Evolutionary conservation across 2,888 invertebrate species (phyloP), one percentile per base, ranked within the genome.

Genomic region (Chrysodeixis includens): DNA sequence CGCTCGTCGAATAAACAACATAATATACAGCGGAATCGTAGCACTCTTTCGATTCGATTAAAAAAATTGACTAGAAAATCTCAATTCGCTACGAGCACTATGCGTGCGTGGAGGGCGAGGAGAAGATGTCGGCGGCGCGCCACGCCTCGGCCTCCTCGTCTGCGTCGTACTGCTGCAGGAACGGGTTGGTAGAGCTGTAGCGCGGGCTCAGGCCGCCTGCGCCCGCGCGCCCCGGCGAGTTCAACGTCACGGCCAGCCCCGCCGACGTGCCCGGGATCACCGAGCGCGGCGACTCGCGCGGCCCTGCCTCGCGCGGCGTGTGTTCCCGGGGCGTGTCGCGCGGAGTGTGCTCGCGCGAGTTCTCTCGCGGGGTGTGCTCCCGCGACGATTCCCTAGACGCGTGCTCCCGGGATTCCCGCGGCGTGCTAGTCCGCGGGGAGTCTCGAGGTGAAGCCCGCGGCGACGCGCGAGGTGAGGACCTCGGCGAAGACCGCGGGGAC

Each of bases 241-340:
- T 96, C 75, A 96, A 88, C 32, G 96, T 96, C 63, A 96, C 96
- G 56, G 96, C 96, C 67, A 96, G 88, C 16, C 96, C 96, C 12
- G 96, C 96, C 12, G 96, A 96, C 53, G 96, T 96, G 69, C 96
- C 96, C 58, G 96, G 90, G 89, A 96, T 89, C 82, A 95, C 93
- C 71, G 82, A 81, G 58, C 81, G 81, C 61, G 81, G 81, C 82
- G 90, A 80, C 80, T 83, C 79, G 83, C 83, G 75, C 88, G 88
- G 79, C 0, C 79, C 71, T 81, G 89, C 63, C 78, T 86, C 78
- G 75, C 78, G 85, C 30, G 79, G 87, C 0, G 86, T 83, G 52
- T 71, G 56, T 6, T 83, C 86, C 1, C 85, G 78, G 14, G 84
- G 86, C n/a, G 95, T 95, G 62, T 90, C 88, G 59, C 95, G 86